Conservation (phyloP, 1,140 invertebrate species). For the Drosophila subobscura region DNA sequence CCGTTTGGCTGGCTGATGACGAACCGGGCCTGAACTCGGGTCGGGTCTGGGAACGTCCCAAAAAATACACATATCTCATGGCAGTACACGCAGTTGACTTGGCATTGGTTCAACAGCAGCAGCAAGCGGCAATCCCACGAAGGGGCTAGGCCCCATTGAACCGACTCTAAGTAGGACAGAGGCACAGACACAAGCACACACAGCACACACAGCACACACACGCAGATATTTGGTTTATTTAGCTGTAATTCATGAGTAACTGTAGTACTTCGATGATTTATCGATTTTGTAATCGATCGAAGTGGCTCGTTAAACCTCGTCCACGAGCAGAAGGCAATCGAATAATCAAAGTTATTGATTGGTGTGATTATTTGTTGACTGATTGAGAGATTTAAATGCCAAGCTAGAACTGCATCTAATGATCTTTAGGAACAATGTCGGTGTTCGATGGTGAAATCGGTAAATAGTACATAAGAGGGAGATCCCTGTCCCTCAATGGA, state of each 20-base stretch:
- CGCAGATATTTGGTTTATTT: slow-evolving; percentile 21
- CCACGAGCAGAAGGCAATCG: slow-evolving; percentile 31
- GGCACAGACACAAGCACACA: slow-evolving; percentile 30
- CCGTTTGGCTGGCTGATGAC: slow-evolving; percentile 69
- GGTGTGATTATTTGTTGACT: slow-evolving; percentile 3
- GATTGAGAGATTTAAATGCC: slow-evolving; percentile 2
- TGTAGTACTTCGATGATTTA: slow-evolving; percentile 36
- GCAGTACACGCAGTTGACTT: slow-evolving; percentile 65
- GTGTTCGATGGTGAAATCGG: background rate
- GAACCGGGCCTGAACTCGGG: slow-evolving; percentile 50
- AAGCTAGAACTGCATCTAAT: no score
- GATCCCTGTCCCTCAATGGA: background rate
- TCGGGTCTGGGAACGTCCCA: slow-evolving; percentile 61
- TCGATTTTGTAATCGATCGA: slow-evolving; percentile 39
- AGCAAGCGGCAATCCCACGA: slow-evolving; percentile 14
- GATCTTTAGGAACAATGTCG: background rate
- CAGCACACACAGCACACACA: no score
- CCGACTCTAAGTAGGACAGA: slow-evolving; percentile 59
- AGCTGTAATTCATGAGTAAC: slow-evolving; percentile 38
- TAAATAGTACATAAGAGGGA: background rate
- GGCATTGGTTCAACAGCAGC: slow-evolving; percentile 69
- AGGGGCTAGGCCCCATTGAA: slow-evolving; percentile 58
- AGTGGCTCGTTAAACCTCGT: slow-evolving; percentile 17
- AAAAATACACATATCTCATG: slow-evolving; percentile 46
- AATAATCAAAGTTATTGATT: slow-evolving; percentile 27